Evolutionary conservation across 2,113 vertebrate genomes (phyloP), one percentile per base, ranked within the genome.

Genomic region (Cromileptes altivelis): DNA sequence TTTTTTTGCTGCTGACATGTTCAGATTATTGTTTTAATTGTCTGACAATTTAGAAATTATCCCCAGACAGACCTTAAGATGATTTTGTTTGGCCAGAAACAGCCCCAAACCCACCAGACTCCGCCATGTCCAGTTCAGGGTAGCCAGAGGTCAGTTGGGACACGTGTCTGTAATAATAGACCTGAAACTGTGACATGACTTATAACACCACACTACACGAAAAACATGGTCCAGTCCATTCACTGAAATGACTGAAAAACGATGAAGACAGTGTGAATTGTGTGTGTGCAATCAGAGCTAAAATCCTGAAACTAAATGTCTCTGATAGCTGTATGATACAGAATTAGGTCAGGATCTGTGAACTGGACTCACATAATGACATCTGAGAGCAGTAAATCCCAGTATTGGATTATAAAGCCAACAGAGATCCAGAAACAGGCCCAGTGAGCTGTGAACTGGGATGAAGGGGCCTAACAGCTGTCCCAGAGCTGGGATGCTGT

Each of bases 401-500:
- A 61, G 18, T 8, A 18, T 9, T 25, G 21, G 15, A 69, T 52
- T n/a, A 76, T 64, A 11, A 50, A 30, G 61, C 55, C 73, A 77
- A 21, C 4, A 27, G 21, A 33, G 25, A 49, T 21, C 55, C 10
- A 0, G 40, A 62, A 74, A 73, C 57, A 60, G 42, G 45, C 50
- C 56, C 27, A n/a, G 63, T 68, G 71, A 69, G 69, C 73, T 75
- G 62, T 73, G 77, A 75, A 82, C 52, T 80, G 47, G 61, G 65
- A 81, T 53, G 56, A 87, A 85, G 69, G 42, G 70, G 18, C 52
- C 40, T 7, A 79, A 75, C 83, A 92, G 91, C 87, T 92, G 88
- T 61, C 85, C 84, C 87, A 67, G 70, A 90, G 90, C 85, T 87
- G 85, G 82, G 78, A 58, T 4, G 56, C 82, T 83, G 74, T 86